phyloP scores from a whole-genome alignment of 2,888 invertebrate genomes.

The Odontocerum albicorne region DNA sequence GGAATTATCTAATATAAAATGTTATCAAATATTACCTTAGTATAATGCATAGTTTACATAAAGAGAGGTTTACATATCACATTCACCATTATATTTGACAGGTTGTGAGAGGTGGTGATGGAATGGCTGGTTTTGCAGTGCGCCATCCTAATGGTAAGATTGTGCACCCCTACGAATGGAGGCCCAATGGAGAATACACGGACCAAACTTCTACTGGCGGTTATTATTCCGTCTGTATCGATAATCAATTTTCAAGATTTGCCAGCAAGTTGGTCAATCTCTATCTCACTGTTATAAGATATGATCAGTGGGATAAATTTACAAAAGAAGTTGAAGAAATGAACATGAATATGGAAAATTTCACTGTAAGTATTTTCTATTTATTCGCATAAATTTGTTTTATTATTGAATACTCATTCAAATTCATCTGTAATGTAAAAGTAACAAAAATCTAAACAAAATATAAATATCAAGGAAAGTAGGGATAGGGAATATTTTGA shows the following conservation, averaged over 20 bases:
- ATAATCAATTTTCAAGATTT: slow-evolving; percentile 91
- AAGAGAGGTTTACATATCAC: too few relatives aligned
- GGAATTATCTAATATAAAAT: too few relatives aligned
- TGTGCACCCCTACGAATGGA: slow-evolving; percentile 90
- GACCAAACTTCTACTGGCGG: slow-evolving; percentile 80
- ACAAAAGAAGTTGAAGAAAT: slow-evolving; percentile 86
- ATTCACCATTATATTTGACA: too few relatives aligned
- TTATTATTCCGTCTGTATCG: slow-evolving; percentile 88
- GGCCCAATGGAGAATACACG: slow-evolving; percentile 85
- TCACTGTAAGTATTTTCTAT: slow-evolving; percentile 69
- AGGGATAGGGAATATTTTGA: too few relatives aligned
- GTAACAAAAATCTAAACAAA: too few relatives aligned
- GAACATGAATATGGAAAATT: slow-evolving; percentile 86
- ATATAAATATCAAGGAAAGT: too few relatives aligned
- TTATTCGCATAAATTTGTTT: not conserved
- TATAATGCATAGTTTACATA: too few relatives aligned
- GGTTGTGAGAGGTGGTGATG: slow-evolving; percentile 92
- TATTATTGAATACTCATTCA: too few relatives aligned
- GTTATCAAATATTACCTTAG: too few relatives aligned
- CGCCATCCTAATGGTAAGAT: slow-evolving; percentile 82
- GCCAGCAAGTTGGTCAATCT: slow-evolving; percentile 87
- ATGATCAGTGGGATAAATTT: slow-evolving; percentile 92
- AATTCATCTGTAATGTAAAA: too few relatives aligned
- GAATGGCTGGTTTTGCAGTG: slow-evolving; percentile 91
- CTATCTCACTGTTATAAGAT: slow-evolving; percentile 88